These are phyloP conservation scores for Tiphia femorata DNA, from an alignment of 2,888 invertebrate genomes.

Conservation along the genomic window DNA sequence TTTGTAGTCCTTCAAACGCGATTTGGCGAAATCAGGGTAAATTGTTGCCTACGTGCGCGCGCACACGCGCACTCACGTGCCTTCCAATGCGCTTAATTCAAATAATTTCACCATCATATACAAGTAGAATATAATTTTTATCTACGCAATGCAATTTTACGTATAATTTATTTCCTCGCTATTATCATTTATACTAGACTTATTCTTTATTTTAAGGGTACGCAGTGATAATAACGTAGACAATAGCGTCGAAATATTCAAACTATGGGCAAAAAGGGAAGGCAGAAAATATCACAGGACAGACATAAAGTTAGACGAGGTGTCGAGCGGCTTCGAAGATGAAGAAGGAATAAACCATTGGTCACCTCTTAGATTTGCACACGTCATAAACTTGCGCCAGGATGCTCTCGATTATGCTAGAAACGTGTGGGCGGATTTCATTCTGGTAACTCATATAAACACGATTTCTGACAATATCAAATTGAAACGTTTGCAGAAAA, in stretches of 20 bases:
- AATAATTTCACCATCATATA: background rate
- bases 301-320: slow-evolving; percentile 72
- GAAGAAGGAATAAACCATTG: slow-evolving; percentile 80
- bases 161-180: no score
- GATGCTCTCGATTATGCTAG: slow-evolving; percentile 80
- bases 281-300: slow-evolving; percentile 80
- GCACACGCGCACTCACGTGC: no score
- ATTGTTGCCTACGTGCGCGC: no score
- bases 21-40: no score
- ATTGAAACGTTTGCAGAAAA: background rate
- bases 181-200: no score
- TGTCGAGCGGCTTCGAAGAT: slow-evolving; percentile 70
- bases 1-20: no score
- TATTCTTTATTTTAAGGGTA: slow-evolving; percentile 77
- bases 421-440: slow-evolving; percentile 88
- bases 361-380: slow-evolving; percentile 80
- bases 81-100: no score
- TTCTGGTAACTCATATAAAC: slow-evolving; percentile 82
- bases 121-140: background rate
- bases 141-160: background rate
- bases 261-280: slow-evolving; percentile 78
- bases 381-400: slow-evolving; percentile 85
- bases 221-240: slow-evolving; percentile 90
- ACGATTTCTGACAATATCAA: no score
- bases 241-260: slow-evolving; percentile 79